Evolutionary conservation across 2,113 vertebrate genomes (phyloP), one percentile per base, ranked within the genome.

Genomic region (Mastomys coucha): DNA sequence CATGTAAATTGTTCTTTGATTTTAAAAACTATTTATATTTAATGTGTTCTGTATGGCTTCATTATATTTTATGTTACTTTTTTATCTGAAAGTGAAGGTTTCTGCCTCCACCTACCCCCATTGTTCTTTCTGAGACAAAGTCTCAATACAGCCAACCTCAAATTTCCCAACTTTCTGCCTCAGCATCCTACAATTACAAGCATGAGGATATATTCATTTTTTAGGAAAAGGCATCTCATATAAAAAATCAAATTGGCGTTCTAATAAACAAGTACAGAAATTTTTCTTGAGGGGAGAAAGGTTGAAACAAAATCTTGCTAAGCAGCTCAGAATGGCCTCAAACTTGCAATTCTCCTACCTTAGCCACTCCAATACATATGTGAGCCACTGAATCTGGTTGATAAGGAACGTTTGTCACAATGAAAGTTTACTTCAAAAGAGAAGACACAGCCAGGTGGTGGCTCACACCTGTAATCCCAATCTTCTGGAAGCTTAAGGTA

Each of bases 201-300:
- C 26, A 58, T 19, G 51, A 53, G 86, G 19, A n/a, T n/a, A n/a
- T n/a, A n/a, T n/a, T n/a, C n/a, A 91, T 77, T 80, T 94, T 39
- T 56, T 91, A 92, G 0, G 92, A 96, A 93, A 96, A 91, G 53
- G 33, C 33, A 93, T 72, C 49, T 86, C 77, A 69, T 72, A 91
- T 22, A n/a, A 93, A 70, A 95, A 77, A 39, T 49, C 19, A 78
- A 85, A 87, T 0, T 69, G 60, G 13, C 11, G 82, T 88, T 84
- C 89, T 80, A 89, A 93, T 89, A 91, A 91, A 2, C n/a, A 95
- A 85, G 75, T 3, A 63, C 9, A 85, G 76, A 49, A 42, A 49
- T 36, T 77, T 63, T 49, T 51, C 39, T 78, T 58, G 51, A 58
- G 51, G 36, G 13, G 6, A 72, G 69, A 76, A 42, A 75, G n/a